These are phyloP conservation scores for Vimba vimba DNA, from an alignment of 2,113 vertebrate genomes.

Conservation along the genomic window DNA sequence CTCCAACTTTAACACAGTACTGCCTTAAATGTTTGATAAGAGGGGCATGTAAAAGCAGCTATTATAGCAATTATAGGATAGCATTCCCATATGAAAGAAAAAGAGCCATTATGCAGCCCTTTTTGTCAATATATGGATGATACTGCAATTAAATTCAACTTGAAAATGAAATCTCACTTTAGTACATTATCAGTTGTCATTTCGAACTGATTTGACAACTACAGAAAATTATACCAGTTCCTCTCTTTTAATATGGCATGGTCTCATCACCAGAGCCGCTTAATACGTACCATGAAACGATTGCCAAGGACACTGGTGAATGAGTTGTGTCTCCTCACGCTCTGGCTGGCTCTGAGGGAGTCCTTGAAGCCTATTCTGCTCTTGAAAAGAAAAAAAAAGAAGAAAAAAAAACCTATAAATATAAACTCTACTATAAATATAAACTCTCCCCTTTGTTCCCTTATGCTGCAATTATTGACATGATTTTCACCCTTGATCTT, in stretches of 20 bases:
- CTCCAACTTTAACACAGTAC: not conserved
- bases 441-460: constrained; percentile 63
- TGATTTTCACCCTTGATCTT: constrained; percentile 72
- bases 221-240: not conserved
- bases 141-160: not conserved
- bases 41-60: not conserved
- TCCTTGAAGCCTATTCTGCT: constrained; percentile 71
- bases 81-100: not conserved
- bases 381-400: constrained; percentile 68
- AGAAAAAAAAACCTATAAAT: constrained; percentile 58
- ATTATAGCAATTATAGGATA: not conserved
- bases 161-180: constrained; percentile 7
- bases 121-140: not conserved
- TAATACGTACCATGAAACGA: constrained; percentile 29
- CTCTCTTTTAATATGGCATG: constrained; percentile 37
- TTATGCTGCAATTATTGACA: constrained; percentile 64
- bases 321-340: constrained; percentile 53
- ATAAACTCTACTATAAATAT: constrained; percentile 68
- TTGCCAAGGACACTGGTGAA: constrained; percentile 63
- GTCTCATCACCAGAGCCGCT: constrained; percentile 46
- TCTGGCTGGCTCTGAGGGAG: constrained; percentile 54
- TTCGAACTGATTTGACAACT: not conserved
- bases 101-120: not conserved
- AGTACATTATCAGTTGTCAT: not conserved
- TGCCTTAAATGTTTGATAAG: not conserved